Evolutionary conservation across 2,797 vertebrate species (phyloP).

Genomic region (Arrhamphus sclerolepis): DNA sequence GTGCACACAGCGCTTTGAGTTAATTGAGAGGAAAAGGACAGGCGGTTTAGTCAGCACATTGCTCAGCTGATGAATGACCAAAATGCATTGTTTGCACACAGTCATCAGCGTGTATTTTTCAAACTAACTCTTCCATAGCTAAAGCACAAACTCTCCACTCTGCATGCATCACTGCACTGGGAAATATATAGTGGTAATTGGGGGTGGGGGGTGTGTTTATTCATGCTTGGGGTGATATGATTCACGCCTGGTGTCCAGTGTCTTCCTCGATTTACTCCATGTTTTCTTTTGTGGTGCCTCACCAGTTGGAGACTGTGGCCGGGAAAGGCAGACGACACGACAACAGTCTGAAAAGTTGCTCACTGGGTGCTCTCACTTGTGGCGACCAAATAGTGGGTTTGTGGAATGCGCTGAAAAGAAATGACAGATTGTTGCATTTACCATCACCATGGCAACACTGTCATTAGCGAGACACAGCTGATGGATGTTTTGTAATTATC

Average conservation of each 20-base stretch:
- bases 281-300: slow-evolving; percentile 33
- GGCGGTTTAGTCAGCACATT: slow-evolving; percentile 64
- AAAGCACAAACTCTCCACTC: slow-evolving; percentile 16
- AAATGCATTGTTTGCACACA: slow-evolving; percentile 46
- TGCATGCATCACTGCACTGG: slow-evolving; percentile 21
- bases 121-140: slow-evolving; percentile 17
- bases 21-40: slow-evolving; percentile 63
- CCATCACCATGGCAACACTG: no score
- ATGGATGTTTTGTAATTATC: no score
- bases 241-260: slow-evolving; percentile 29
- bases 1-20: slow-evolving; percentile 44
- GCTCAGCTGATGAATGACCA: slow-evolving; percentile 54
- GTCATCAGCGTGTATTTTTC: slow-evolving; percentile 37
- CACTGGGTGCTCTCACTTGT: slow-evolving; percentile 2
- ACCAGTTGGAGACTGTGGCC: slow-evolving; percentile 38
- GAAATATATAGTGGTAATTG: slow-evolving; percentile 42
- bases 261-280: slow-evolving; percentile 33
- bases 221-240: slow-evolving; percentile 17
- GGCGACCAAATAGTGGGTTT: neutral
- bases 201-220: slow-evolving; percentile 31
- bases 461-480: no score
- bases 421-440: neutral
- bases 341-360: slow-evolving; percentile 24
- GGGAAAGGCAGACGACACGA: slow-evolving; percentile 23
- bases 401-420: neutral